Base-by-base conservation (phyloP, 1,140 invertebrate species). In the Mamestra configurata region DNA sequence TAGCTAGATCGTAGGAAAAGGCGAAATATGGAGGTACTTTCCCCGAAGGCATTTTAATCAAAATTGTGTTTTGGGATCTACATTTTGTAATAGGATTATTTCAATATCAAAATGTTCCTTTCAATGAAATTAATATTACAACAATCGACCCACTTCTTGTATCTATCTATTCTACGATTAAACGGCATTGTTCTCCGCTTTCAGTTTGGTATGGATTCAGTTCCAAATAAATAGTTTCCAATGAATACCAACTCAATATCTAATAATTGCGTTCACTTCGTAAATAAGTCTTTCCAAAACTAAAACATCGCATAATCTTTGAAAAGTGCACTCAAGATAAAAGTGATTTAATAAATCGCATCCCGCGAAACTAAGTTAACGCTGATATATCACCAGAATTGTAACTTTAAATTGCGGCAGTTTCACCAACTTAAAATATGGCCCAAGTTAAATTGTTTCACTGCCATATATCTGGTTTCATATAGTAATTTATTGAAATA, bases 361-460 rank as follows among this genome's bases (percentile, higher is more conserved):
- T 66, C 35, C 13, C 5, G 49, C 0, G 22, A 70, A 70, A 49
- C 66, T 68, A 35, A 37, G 40, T 35, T n/a, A 10, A 35, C 37
- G 13, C 75, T 77, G 76, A 81, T 64, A 46, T 40, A 68, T 61
- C 57, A 61, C 70, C 2, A 57, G 18, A 72, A 81, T 49, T n/a
- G 2, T 13, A 64, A 80, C 18, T 73, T 80, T 71, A 24, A 70
- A 70, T 71, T 53, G 24, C 31, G 53, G 37, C 70, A 57, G 49
- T 68, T 68, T 70, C 15, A 49, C 37, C n/a, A 59, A 15, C 37
- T 57, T 79, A 79, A 83, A 79, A 79, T 79, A 83, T 81, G 27
- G 81, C 31, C 46, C 13, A 73, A 83, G 72, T 77, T 79, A 81
- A 57, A 81, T 83, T 79, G 82, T 81, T 83, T 79, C 64, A 55